Conservation (phyloP, 2,888 invertebrate species). For the Scrobipalpa atriplicella region DNA sequence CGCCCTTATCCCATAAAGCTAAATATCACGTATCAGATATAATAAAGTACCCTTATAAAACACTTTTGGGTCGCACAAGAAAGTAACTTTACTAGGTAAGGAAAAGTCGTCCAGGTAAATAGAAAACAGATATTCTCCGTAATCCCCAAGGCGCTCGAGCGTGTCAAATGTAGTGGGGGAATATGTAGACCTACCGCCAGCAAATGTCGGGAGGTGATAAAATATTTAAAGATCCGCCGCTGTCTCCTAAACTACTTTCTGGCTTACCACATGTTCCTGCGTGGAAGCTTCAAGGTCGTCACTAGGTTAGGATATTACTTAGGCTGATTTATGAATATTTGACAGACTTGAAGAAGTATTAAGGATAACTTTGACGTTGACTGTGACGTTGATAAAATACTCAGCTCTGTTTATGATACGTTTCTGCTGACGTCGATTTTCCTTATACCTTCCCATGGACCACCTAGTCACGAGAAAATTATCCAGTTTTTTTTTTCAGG, state of each 20-base stretch:
- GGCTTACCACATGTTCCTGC: neutral
- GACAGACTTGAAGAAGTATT: too few species aligned
- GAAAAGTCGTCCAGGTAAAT: conserved; percentile 16
- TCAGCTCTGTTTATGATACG: too few species aligned
- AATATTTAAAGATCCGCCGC: conserved; percentile 12
- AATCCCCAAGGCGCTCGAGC: conserved; percentile 12
- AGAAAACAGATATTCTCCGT: conserved; percentile 10
- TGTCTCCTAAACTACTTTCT: conserved; percentile 10
- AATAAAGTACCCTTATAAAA: neutral
- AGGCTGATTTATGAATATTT: neutral
- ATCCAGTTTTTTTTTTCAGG: too few species aligned
- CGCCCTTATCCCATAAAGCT: neutral
- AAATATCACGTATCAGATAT: neutral
- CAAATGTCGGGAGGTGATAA: conserved; percentile 4
- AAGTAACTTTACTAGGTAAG: neutral
- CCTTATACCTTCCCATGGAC: too few species aligned
- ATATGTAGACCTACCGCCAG: neutral
- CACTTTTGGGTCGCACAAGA: neutral
- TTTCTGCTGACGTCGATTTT: too few species aligned
- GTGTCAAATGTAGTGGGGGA: conserved; percentile 16
- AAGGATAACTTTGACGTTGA: too few species aligned
- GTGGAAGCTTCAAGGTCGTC: neutral
- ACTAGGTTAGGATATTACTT: neutral
- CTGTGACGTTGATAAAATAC: too few species aligned
- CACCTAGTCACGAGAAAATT: too few species aligned